phyloP scores from a whole-genome alignment of 2,888 invertebrate genomes.

The Adelognathus sp. region DNA sequence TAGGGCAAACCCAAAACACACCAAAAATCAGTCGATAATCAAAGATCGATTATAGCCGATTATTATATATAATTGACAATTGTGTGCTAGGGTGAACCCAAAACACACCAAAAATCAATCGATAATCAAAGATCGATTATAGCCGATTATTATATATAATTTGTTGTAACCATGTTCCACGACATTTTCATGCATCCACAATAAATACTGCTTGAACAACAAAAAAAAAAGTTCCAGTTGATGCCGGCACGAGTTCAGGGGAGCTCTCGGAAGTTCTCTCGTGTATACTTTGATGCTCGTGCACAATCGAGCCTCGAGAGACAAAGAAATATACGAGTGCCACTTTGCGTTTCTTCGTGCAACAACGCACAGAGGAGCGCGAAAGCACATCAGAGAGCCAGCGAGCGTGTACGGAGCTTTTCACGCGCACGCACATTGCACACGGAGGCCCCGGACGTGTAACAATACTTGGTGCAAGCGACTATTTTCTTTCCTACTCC shows the following conservation, averaged over 20 bases:
- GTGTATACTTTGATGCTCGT: neutral
- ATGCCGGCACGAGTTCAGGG: neutral
- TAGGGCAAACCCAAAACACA: too few species aligned
- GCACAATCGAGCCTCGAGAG: slow-evolving; percentile 3
- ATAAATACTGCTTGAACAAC: too few species aligned
- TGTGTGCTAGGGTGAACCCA: too few species aligned
- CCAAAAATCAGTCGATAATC: too few species aligned
- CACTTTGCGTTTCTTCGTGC: neutral
- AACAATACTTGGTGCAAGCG: slow-evolving; percentile 12
- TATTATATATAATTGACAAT: too few species aligned
- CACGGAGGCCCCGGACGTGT: slow-evolving; percentile 2
- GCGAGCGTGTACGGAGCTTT: too few species aligned
- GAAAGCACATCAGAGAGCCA: neutral
- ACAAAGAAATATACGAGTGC: slow-evolving; percentile 15
- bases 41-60: too few species aligned
- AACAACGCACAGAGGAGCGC: neutral
- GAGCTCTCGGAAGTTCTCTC: neutral
- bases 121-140: too few species aligned
- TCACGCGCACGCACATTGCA: neutral
- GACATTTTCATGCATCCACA: too few species aligned
- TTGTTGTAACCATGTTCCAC: too few species aligned
- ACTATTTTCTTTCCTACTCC: slow-evolving; percentile 6
- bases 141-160: too few species aligned
- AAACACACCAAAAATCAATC: too few species aligned
- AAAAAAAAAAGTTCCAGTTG: neutral